A percentile compares a stretch with the other conserved stretches of the same genome.
These are phyloP conservation scores for Ooceraea biroi DNA, from an alignment of 1,140 invertebrate genomes.

Conservation along the genomic window DNA sequence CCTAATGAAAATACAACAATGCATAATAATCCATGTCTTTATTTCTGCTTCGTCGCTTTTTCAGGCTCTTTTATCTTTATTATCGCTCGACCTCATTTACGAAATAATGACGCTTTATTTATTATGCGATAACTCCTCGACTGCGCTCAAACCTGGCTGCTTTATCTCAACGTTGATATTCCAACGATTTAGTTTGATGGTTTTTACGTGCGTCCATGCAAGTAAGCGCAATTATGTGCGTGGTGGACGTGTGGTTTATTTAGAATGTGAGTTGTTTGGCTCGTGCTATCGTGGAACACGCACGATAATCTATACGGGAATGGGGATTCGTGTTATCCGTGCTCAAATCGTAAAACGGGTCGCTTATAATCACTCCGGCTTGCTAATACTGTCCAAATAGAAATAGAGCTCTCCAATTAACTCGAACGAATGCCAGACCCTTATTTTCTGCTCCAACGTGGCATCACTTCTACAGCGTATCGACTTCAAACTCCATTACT, in stretches of 20 bases:
- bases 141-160: conserved; percentile 27
- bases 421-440: neutral
- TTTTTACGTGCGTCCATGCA: conserved; percentile 4
- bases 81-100: neutral
- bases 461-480: neutral
- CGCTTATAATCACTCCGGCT: neutral
- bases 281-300: neutral
- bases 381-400: neutral
- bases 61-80: neutral
- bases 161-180: conserved; percentile 45
- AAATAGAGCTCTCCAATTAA: conserved; percentile 18
- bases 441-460: neutral
- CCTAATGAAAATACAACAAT: neutral
- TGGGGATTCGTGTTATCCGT: neutral
- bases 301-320: conserved; percentile 35
- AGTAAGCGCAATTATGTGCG: conserved; percentile 39
- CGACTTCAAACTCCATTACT: neutral
- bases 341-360: conserved; percentile 1
- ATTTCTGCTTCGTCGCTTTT: neutral
- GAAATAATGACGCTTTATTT: conserved; percentile 13
- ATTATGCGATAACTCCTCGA: neutral
- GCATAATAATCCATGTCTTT: neutral
- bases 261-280: conserved; percentile 42
- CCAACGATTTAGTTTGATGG: conserved; percentile 11
- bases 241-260: conserved; percentile 52